Conservation (phyloP, 2,797 vertebrate species). For the Tadarida brasiliensis region DNA sequence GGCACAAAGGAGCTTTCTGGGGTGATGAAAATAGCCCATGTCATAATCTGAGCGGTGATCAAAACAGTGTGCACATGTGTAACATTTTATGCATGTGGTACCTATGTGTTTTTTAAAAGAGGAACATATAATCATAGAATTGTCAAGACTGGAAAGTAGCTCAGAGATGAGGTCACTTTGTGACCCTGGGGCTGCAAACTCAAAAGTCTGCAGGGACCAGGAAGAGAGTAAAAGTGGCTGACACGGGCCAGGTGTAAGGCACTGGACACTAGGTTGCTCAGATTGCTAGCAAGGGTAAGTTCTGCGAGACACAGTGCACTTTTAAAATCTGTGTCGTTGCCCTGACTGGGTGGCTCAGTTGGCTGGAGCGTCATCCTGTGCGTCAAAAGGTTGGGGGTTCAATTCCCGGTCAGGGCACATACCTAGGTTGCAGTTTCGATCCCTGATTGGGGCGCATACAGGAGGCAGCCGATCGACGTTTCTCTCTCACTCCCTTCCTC, state of each 20-base stretch:
- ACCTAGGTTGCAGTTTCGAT: too few relatives aligned
- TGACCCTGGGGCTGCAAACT: neutral
- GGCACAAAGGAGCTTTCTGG: too few relatives aligned
- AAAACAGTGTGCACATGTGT: neutral
- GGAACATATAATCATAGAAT: neutral
- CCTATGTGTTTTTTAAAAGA: neutral
- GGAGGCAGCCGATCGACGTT: neutral
- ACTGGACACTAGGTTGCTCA: rapidly evolving
- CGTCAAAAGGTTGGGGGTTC: neutral
- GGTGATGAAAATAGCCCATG: neutral
- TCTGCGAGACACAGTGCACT: rapidly evolving
- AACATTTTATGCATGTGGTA: rapidly evolving
- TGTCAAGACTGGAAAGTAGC: too few relatives aligned
- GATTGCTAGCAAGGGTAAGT: neutral
- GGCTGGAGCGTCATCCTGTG: neutral
- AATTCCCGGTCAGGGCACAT: too few relatives aligned
- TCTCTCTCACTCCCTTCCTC: neutral
- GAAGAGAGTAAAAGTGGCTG: too few relatives aligned
- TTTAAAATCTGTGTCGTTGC: neutral
- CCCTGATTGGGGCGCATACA: neutral
- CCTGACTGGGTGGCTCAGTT: neutral
- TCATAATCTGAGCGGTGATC: too few relatives aligned
- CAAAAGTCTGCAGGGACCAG: neutral
- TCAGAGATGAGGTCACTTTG: too few relatives aligned
- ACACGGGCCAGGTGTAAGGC: rapidly evolving